Evolutionary conservation across 2,888 invertebrate genomes (phyloP).

Genomic region (Cryptus viduatorius): DNA sequence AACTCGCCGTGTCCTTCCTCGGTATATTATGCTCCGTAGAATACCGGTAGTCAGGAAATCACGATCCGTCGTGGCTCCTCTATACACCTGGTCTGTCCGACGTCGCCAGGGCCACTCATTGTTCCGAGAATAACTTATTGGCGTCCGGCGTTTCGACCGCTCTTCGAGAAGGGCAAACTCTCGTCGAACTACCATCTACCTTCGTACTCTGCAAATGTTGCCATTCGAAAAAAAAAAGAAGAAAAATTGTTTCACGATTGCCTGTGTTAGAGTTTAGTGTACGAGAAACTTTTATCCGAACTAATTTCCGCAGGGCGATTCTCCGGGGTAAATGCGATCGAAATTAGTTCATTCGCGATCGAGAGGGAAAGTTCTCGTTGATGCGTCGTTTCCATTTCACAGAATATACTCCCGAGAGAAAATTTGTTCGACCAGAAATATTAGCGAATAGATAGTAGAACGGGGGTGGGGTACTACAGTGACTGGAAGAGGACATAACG

Average conservation of each 20-base stretch:
- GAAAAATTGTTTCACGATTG: neutral
- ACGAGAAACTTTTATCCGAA: slow-evolving; percentile 59
- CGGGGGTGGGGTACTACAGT: slow-evolving; percentile 67
- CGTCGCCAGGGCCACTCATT: slow-evolving; percentile 54
- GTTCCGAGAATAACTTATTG: slow-evolving; percentile 66
- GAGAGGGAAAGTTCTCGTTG: slow-evolving; percentile 34
- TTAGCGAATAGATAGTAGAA: slow-evolving; percentile 72
- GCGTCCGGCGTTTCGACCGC: slow-evolving; percentile 58
- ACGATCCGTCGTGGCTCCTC: slow-evolving; percentile 60
- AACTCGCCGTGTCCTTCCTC: slow-evolving; percentile 20
- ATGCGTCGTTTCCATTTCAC: slow-evolving; percentile 13
- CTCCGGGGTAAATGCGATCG: slow-evolving; percentile 10
- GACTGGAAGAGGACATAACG: slow-evolving; percentile 83
- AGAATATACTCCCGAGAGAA: slow-evolving; percentile 34
- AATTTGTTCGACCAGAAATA: slow-evolving; percentile 72
- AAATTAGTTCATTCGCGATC: slow-evolving; percentile 36
- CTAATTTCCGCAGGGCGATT: slow-evolving; percentile 34
- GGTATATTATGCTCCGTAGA: slow-evolving; percentile 13
- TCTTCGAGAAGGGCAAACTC: slow-evolving; percentile 14
- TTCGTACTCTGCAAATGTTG: slow-evolving; percentile 22
- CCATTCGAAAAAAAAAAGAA: neutral
- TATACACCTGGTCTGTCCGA: slow-evolving; percentile 48
- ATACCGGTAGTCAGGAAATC: slow-evolving; percentile 69
- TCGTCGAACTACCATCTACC: neutral
- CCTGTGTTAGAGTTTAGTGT: neutral